phyloP scores from a whole-genome alignment of 2,113 vertebrate species.

The Bubo blakistoni region DNA sequence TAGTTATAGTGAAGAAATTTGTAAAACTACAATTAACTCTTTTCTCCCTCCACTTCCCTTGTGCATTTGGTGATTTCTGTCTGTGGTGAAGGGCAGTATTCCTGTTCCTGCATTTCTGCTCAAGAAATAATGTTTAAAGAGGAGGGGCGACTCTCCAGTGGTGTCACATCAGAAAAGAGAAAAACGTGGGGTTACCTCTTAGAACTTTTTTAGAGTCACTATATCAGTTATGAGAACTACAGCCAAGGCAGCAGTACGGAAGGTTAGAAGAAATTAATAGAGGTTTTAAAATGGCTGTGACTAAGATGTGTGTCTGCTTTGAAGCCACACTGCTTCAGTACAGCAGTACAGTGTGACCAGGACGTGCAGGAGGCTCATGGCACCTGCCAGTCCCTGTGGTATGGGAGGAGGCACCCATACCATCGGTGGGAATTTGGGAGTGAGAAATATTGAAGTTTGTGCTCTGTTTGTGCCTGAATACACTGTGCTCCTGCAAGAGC shows the following conservation, averaged over 20 bases:
- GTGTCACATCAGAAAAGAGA: neutral
- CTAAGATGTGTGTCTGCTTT: rapidly evolving
- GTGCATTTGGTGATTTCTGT: neutral
- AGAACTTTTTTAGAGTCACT: neutral
- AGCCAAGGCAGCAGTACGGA: neutral
- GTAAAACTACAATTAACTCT: neutral
- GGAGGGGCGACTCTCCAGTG: neutral
- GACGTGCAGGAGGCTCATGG: neutral
- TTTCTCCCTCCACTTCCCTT: neutral
- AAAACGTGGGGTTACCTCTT: neutral
- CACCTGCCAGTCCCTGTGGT: rapidly evolving
- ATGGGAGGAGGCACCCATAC: neutral
- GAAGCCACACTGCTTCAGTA: neutral
- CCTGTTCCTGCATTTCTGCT: neutral
- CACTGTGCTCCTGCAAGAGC: neutral
- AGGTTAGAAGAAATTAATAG: neutral
- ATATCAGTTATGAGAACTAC: neutral
- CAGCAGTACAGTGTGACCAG: neutral
- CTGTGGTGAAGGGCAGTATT: neutral
- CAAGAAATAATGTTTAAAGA: neutral
- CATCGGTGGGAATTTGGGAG: rapidly evolving
- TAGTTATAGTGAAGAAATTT: neutral
- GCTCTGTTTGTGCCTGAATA: neutral
- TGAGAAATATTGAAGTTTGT: neutral
- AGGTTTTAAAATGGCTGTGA: neutral